These are phyloP conservation scores for Lanius collurio DNA, from an alignment of 2,113 vertebrate species.

Conservation along the genomic window DNA sequence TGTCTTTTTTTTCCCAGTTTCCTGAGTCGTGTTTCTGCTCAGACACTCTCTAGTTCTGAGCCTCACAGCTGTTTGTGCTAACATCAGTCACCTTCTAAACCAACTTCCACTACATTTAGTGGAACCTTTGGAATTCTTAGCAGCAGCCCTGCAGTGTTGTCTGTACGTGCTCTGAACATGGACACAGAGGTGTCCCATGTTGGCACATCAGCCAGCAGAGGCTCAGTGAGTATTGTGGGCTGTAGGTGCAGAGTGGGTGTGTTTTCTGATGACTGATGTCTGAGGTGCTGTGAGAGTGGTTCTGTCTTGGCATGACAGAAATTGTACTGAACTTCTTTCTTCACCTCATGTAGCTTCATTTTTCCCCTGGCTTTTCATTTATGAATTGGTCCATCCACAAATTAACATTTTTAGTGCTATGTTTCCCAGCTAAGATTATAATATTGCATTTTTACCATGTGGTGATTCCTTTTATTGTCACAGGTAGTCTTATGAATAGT, in stretches of 20 bases:
- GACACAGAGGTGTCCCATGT: rapidly evolving
- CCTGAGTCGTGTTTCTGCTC: not conserved
- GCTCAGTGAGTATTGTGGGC: rapidly evolving
- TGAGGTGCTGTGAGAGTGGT: not conserved
- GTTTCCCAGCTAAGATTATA: not conserved
- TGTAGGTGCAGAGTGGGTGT: not conserved
- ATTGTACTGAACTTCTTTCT: not conserved
- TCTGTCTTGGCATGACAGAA: not conserved
- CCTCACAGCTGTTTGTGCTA: not conserved
- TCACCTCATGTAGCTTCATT: not conserved
- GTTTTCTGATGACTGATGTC: not conserved
- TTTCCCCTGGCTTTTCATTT: not conserved
- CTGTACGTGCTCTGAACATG: not conserved
- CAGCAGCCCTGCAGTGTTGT: rapidly evolving
- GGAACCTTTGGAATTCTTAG: not conserved
- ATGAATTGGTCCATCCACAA: not conserved
- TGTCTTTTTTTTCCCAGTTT: not conserved
- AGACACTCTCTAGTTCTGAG: not conserved
- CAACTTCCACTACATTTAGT: not conserved
- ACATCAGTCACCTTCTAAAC: not conserved
- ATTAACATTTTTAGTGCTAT: not conserved
- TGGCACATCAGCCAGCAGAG: not conserved
- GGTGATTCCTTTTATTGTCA: not conserved
- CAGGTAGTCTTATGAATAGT: not conserved
- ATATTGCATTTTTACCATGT: not conserved